Base-by-base conservation (phyloP, 2,797 vertebrate species). In the Emydoidea blandingii region DNA sequence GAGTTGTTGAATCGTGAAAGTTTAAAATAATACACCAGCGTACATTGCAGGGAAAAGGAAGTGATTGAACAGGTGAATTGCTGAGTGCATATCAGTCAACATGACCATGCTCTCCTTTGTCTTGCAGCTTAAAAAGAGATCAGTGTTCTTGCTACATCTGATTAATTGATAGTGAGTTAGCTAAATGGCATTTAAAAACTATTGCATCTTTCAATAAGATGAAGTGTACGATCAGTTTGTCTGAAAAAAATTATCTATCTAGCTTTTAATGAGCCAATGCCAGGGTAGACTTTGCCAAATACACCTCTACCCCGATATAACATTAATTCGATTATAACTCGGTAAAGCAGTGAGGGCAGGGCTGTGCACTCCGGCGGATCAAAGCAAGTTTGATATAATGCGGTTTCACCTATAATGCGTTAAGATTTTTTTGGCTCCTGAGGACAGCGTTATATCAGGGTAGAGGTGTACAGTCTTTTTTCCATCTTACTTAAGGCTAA, bases 1-100 rank as follows among this genome's bases (percentile, higher is more conserved):
- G 81, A 56, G 85, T 56, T 82, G 52, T 81, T 85, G 31, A 83
- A 4, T 82, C 50, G 11, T 11, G 11, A 1, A 44, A 3, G 29
- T 1, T 18, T 2, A 9, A 29, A 84, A 72, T 8, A 14, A 27
- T 41, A 12, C n/a, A 52, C 52, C 23, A 1, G 0, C 19, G 86
- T 83, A 2, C 41, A 8, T 15, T 31, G 23, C 14, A 2, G 21
- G 23, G 15, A 34, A 86, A 81, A 52, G 25, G 79, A 54, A 83
- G 12, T 11, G 83, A 94, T n/a, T 52, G 19, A 56, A n/a, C 74
- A 81, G 81, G 68, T 2, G 1, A 81, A 57, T 95, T 95, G 92
- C 90, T 44, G 88, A 18, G 12, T 53, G 1, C 4, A 0, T 49
- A 31, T 44, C 11, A 4, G 0, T 84, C 50, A 15, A 56, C 37